Evolutionary conservation across 2,113 vertebrate species (phyloP).

Genomic region (Junco hyemalis): DNA sequence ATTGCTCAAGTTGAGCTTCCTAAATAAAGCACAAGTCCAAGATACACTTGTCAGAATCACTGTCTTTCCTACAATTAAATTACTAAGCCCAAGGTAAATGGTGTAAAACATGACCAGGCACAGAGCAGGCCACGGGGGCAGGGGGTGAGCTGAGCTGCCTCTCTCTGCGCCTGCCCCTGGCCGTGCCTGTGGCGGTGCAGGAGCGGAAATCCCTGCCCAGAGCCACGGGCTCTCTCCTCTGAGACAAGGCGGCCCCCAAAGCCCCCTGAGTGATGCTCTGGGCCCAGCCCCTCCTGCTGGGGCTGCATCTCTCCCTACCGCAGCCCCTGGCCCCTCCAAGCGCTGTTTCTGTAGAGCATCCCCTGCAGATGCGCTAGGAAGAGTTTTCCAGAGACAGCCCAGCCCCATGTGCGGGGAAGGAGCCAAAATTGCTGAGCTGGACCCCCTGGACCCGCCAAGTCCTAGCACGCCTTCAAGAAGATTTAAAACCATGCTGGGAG

Average conservation of each 20-base stretch:
- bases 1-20: not conserved
- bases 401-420: rapidly evolving
- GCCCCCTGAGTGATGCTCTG: rapidly evolving
- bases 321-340: not conserved
- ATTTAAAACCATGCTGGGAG: not conserved
- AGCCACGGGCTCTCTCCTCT: rapidly evolving
- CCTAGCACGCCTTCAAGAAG: rapidly evolving
- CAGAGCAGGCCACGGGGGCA: not conserved
- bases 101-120: rapidly evolving
- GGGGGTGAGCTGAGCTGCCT: not conserved
- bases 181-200: rapidly evolving
- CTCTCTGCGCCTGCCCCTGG: rapidly evolving
- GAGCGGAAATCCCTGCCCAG: not conserved
- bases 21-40: not conserved
- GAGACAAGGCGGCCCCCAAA: not conserved
- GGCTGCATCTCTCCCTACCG: rapidly evolving
- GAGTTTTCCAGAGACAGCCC: not conserved
- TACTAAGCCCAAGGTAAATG: not conserved
- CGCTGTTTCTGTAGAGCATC: not conserved
- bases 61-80: not conserved
- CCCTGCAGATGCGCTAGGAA: not conserved
- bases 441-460: rapidly evolving
- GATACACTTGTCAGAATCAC: rapidly evolving
- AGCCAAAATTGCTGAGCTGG: not conserved
- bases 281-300: not conserved